These are phyloP conservation scores for Todiramphus chloris DNA, from an alignment of 2,113 vertebrate species.

Conservation along the genomic window DNA sequence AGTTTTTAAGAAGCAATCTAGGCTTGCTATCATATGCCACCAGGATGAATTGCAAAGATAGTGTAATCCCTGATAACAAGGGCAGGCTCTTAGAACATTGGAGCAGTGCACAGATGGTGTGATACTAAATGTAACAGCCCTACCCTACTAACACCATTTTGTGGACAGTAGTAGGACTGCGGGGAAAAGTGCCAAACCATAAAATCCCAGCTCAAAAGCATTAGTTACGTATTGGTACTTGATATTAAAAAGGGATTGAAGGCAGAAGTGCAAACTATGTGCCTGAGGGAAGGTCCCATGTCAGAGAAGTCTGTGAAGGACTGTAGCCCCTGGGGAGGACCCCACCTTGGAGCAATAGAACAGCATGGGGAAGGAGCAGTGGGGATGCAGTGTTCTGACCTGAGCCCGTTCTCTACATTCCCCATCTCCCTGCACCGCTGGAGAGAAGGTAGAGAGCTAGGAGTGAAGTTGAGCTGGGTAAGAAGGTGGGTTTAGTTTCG, in stretches of 20 bases:
- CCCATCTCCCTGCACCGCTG: not conserved
- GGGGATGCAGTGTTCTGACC: not conserved
- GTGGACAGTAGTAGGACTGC: not conserved
- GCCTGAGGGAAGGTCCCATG: not conserved
- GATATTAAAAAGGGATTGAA: not conserved
- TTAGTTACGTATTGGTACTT: not conserved
- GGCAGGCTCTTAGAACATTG: not conserved
- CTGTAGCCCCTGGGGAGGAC: not conserved
- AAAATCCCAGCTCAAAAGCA: not conserved
- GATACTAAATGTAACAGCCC: not conserved
- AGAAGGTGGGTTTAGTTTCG: not conserved
- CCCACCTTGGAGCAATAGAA: not conserved
- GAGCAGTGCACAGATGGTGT: not conserved
- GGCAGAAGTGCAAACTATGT: not conserved
- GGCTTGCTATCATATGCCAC: not conserved
- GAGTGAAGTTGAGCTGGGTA: not conserved
- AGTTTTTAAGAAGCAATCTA: not conserved
- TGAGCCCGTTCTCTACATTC: not conserved
- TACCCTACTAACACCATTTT: not conserved
- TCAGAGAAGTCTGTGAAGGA: not conserved
- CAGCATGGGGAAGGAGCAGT: not conserved
- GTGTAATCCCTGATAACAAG: not conserved
- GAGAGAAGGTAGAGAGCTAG: not conserved
- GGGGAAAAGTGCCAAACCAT: not conserved
- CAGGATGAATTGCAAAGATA: not conserved